These are phyloP conservation scores for Mythimna vitellina DNA, from an alignment of 2,888 invertebrate genomes.

Conservation along the genomic window DNA sequence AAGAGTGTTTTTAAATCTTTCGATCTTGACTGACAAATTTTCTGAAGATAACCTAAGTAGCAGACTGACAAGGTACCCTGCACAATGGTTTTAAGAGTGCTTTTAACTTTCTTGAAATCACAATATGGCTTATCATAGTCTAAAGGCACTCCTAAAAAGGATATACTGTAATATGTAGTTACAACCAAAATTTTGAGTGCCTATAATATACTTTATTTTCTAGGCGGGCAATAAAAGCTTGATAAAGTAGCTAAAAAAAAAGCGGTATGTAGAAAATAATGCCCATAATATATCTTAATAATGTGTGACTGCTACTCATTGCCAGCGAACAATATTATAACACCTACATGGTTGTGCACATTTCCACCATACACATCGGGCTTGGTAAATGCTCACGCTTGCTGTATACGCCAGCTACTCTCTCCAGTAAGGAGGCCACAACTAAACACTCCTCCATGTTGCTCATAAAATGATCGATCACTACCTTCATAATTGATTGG, in stretches of 20 bases:
- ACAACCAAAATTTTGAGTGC: neutral
- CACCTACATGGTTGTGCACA: too few species aligned
- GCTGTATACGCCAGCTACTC: neutral
- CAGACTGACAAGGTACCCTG: neutral
- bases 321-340: too few species aligned
- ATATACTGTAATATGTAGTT: neutral
- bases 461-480: slow-evolving; percentile 69
- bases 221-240: neutral
- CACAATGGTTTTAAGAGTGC: neutral
- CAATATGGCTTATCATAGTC: neutral
- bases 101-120: neutral
- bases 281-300: too few species aligned
- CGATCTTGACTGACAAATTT: neutral
- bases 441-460: slow-evolving; percentile 51
- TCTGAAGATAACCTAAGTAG: neutral
- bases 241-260: neutral
- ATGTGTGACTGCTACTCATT: too few species aligned
- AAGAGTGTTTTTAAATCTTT: neutral
- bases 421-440: neutral
- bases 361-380: neutral
- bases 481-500: slow-evolving; percentile 68
- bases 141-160: neutral
- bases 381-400: neutral
- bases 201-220: neutral
- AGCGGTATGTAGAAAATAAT: neutral